Evolutionary conservation across 2,888 invertebrate genomes (phyloP), one percentile per base, ranked within the genome.

Genomic region (Lithophane leautieri): DNA sequence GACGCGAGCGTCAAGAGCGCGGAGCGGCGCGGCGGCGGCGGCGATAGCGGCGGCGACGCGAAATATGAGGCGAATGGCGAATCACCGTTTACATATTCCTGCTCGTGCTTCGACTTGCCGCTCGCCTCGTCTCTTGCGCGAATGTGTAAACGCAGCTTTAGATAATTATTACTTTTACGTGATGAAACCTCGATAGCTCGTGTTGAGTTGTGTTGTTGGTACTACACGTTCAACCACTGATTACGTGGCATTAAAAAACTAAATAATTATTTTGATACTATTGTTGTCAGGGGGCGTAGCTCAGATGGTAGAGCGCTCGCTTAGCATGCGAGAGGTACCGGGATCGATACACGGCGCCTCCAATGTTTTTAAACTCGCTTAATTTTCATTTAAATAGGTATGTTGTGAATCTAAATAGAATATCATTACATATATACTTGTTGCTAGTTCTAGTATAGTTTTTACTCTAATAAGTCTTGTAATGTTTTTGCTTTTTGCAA

Each of bases 261-360:
- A 8, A 60, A 68, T 1, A 25, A 28, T 16, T n/a, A 19, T 47
- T 76, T 68, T 25, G 16, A 44, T 25, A 7, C 2, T 0, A 28
- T 19, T 3, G 4, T 0, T 47, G 86, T 76, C 78, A 63, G 94
- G 94, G 94, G 94, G 94, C 94, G 94, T 94, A 94, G 94, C 94
- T 94, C 94, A 94, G 93, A 94, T 94, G 94, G 93, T 94, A 94
- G 93, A 94, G 94, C 94, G 95, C 94, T 95, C 94, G 95, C 94
- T 94, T 94, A 94, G 95, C 95, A 95, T 94, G 94, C 90, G 96
- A 96, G 96, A 96, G 95, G 96, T 96, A 96, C 95, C 94, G 96
- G 96, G 95, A 95, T 96, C 95, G 95, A 96, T 96, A 95, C 95
- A 95, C 95, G 95, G 82, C 85, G 78, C 82, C 84, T 84, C 85